Evolutionary conservation across 2,888 invertebrate genomes (phyloP).

Genomic region (Polyommatus icarus): DNA sequence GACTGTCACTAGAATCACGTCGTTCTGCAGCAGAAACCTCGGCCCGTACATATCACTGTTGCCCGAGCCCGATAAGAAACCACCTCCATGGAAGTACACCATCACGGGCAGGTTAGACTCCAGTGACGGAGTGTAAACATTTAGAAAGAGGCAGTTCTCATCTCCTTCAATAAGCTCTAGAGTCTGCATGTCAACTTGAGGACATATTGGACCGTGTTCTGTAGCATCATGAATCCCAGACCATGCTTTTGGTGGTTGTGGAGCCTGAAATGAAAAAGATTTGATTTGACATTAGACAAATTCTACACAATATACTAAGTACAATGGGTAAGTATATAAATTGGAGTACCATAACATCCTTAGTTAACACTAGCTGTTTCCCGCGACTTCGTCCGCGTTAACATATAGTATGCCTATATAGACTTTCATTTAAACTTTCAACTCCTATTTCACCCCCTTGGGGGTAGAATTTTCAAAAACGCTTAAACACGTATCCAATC

Average conservation of each 20-base stretch:
- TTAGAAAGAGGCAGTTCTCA: slow-evolving; percentile 63
- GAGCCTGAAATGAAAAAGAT: slow-evolving; percentile 52
- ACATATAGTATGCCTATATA: too few relatives aligned
- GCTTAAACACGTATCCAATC: too few relatives aligned
- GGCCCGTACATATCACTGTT: slow-evolving; percentile 57
- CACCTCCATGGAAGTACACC: slow-evolving; percentile 70
- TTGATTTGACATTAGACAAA: background rate
- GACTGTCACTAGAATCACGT: slow-evolving; percentile 66
- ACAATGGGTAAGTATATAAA: too few relatives aligned
- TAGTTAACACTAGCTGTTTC: too few relatives aligned
- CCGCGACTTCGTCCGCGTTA: too few relatives aligned
- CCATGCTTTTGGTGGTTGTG: slow-evolving; percentile 57
- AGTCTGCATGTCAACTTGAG: slow-evolving; percentile 54
- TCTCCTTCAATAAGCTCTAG: slow-evolving; percentile 48
- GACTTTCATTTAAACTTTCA: too few relatives aligned
- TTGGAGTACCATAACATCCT: too few relatives aligned
- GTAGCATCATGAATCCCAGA: slow-evolving; percentile 55
- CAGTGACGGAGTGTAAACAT: slow-evolving; percentile 56
- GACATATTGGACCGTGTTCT: slow-evolving; percentile 59
- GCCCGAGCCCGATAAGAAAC: slow-evolving; percentile 60
- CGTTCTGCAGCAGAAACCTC: slow-evolving; percentile 59
- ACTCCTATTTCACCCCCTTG: too few relatives aligned
- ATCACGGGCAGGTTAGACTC: slow-evolving; percentile 59
- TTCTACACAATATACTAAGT: too few relatives aligned
- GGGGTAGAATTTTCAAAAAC: too few relatives aligned